Conservation (phyloP, 2,888 invertebrate genomes). For the Thumatha senex region DNA sequence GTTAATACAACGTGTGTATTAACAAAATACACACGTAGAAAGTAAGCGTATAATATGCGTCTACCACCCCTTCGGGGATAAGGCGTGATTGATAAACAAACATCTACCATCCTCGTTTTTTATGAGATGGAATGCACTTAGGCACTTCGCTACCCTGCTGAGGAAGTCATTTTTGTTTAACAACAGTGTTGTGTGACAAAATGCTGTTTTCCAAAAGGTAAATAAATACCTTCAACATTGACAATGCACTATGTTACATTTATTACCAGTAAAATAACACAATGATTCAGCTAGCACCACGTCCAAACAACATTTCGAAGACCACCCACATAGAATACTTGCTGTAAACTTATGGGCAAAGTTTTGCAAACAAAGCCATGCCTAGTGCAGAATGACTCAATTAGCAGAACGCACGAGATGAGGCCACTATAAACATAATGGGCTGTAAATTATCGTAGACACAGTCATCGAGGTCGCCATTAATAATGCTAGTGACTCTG, state of each 20-base stretch:
- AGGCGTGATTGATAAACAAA: too few relatives aligned
- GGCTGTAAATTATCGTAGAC: slow-evolving; percentile 62
- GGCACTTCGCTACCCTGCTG: too few relatives aligned
- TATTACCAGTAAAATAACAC: slow-evolving; percentile 3
- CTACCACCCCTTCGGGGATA: too few relatives aligned
- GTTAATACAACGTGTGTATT: too few relatives aligned
- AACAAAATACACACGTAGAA: too few relatives aligned
- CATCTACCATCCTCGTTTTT: too few relatives aligned
- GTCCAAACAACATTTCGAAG: slow-evolving; percentile 36
- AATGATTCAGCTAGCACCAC: slow-evolving; percentile 21
- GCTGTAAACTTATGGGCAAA: slow-evolving; percentile 61
- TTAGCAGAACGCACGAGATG: slow-evolving; percentile 70
- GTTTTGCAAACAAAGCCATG: slow-evolving; percentile 78
- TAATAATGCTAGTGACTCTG: too few relatives aligned
- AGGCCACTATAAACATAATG: slow-evolving; percentile 59
- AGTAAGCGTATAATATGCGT: too few relatives aligned
- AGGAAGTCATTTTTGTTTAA: too few relatives aligned
- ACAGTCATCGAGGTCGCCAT: slow-evolving; percentile 24
- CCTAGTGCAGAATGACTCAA: slow-evolving; percentile 76
- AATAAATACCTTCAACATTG: too few relatives aligned
- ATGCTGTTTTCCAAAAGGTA: neutral
- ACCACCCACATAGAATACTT: slow-evolving; percentile 68
- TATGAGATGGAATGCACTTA: too few relatives aligned
- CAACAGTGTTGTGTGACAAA: neutral
- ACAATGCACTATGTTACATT: too few relatives aligned